Conservation (phyloP, 2,797 vertebrate genomes). For the Coracias cyanogaster region DNA sequence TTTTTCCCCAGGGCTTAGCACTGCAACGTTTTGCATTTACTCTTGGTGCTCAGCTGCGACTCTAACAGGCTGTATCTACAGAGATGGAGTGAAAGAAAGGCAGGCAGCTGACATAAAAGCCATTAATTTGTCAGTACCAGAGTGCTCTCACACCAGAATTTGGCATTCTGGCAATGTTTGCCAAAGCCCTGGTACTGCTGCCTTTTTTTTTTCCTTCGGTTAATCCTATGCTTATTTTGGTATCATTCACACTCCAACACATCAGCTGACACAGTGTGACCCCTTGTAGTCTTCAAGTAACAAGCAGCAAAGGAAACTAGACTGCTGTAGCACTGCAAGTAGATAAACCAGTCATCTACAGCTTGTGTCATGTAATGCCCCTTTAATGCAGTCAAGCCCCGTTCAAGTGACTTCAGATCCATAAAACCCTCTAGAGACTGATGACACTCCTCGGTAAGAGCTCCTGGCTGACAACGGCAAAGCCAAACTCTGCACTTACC, state of each 20-base stretch:
- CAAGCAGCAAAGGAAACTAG: slow-evolving; percentile 63
- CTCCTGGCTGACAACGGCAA: slow-evolving; percentile 49
- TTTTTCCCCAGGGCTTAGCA: not conserved
- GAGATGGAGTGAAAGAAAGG: not conserved
- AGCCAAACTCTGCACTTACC: not conserved
- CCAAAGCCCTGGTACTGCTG: not conserved
- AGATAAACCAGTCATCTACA: slow-evolving; percentile 82
- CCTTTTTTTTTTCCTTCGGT: not conserved
- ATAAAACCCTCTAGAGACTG: slow-evolving; percentile 80
- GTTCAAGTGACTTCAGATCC: slow-evolving; percentile 81
- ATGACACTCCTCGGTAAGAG: slow-evolving; percentile 75
- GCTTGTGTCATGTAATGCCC: slow-evolving; percentile 78
- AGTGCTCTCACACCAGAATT: not conserved
- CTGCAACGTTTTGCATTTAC: not conserved
- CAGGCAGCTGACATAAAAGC: not conserved
- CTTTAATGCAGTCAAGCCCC: slow-evolving; percentile 80
- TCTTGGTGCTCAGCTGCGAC: not conserved
- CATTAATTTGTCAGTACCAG: not conserved
- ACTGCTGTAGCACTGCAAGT: slow-evolving; percentile 69
- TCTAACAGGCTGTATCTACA: not conserved
- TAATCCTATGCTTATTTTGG: slow-evolving; percentile 47
- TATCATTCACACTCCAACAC: slow-evolving; percentile 27
- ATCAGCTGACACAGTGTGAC: slow-evolving; percentile 25
- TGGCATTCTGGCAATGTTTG: not conserved
- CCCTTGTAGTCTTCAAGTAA: slow-evolving; percentile 41